A percentile compares a stretch with the other conserved stretches of the same genome.
phyloP scores from a whole-genome alignment of 1,140 invertebrate genomes.

The Gryllus bimaculatus region DNA sequence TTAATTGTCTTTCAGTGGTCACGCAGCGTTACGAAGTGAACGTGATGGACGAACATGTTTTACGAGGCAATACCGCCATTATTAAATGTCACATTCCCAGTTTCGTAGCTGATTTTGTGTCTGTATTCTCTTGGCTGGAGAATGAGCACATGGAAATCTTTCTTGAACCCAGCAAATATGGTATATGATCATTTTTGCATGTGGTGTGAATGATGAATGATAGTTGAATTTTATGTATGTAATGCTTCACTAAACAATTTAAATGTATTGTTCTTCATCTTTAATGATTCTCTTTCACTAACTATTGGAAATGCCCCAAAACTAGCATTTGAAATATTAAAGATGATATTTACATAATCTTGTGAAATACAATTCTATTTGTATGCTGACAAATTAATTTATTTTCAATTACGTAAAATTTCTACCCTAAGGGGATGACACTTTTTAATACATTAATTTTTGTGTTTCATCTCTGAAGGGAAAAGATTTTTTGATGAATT shows the following conservation, averaged over 20 bases:
- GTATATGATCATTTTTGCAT: slow-evolving; percentile 38
- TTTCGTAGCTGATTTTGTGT: slow-evolving; percentile 82
- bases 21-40: slow-evolving; percentile 80
- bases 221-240: background rate
- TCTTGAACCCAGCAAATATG: slow-evolving; percentile 51
- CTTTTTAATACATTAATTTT: too few species aligned
- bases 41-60: slow-evolving; percentile 82
- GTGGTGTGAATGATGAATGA: slow-evolving; percentile 7
- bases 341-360: background rate
- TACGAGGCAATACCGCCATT: slow-evolving; percentile 79
- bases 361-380: too few species aligned
- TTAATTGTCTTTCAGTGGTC: slow-evolving; percentile 63
- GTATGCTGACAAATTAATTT: too few species aligned
- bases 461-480: too few species aligned
- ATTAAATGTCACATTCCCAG: slow-evolving; percentile 88
- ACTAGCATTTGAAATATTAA: background rate
- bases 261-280: background rate
- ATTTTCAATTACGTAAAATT: too few species aligned
- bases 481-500: too few species aligned
- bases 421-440: too few species aligned
- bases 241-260: background rate
- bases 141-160: slow-evolving; percentile 59
- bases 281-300: background rate
- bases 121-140: slow-evolving; percentile 74
- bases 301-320: background rate